phyloP scores from a whole-genome alignment of 2,797 vertebrate genomes.

The Lagorchestes hirsutus region DNA sequence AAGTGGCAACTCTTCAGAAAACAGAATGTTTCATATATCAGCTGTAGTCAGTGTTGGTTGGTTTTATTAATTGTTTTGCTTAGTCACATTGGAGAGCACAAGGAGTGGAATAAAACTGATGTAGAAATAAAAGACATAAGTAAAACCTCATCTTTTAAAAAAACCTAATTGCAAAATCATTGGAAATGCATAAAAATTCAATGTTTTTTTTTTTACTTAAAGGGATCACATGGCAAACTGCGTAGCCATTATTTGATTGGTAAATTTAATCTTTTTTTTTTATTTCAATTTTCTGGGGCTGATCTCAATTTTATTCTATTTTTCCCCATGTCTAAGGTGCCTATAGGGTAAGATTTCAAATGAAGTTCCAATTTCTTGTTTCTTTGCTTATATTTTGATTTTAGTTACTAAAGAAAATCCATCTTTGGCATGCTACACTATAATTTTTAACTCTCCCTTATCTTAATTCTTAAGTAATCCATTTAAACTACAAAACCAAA shows the following conservation, averaged over 20 bases:
- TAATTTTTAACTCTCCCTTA: constrained; percentile 64
- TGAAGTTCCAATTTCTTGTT: constrained; percentile 64
- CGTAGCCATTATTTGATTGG: constrained; percentile 68
- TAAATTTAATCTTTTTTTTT: constrained; percentile 74
- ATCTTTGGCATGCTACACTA: constrained; percentile 58
- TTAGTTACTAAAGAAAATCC: constrained; percentile 71
- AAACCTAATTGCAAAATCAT: background rate
- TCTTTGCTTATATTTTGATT: constrained; percentile 56
- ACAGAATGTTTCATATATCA: background rate
- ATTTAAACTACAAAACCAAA: constrained; percentile 73
- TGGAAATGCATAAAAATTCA: constrained; percentile 70
- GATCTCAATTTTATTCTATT: constrained; percentile 67
- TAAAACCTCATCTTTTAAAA: background rate
- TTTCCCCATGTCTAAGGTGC: constrained; percentile 69
- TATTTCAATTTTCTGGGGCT: constrained; percentile 65
- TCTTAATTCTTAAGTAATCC: constrained; percentile 72
- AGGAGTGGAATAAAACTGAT: background rate
- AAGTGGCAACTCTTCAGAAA: background rate
- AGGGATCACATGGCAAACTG: constrained; percentile 69
- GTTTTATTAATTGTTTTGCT: background rate
- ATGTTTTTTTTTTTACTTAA: constrained; percentile 80
- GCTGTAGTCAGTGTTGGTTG: background rate
- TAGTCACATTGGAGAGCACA: background rate
- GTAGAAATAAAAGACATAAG: background rate
- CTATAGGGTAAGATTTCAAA: constrained; percentile 78